Evolutionary conservation across 2,797 vertebrate genomes (phyloP), one percentile per base, ranked within the genome.

Genomic region (Sparidentex hasta): DNA sequence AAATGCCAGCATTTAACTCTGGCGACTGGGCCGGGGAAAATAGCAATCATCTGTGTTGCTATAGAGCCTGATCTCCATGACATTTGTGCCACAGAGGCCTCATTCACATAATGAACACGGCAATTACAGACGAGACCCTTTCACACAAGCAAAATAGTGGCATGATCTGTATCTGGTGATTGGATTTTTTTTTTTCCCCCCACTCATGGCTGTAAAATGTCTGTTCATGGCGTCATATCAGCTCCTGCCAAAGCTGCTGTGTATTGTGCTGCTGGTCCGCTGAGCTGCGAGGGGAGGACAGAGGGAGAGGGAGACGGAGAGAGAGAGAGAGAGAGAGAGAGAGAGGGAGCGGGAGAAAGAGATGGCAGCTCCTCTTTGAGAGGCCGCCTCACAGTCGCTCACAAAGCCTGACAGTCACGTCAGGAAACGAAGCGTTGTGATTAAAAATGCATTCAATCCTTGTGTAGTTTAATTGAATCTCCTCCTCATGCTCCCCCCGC

Each of bases 401-500:
- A 91, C 86, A 92, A 90, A 91, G 77, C 71, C 86, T 87, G 88
- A 83, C 87, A 86, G 87, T 85, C 85, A 90, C 71, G 47, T 89
- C 83, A 87, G 89, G 87, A 90, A 92, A 89, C 71, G 77, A 85
- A 84, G 89, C 72, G 25, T 29, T 46, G 12, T 87, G 83, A 93
- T 94, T 94, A 94, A 93, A 94, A 92, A 94, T 93, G 90, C 90
- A 93, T 94, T 90, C 71, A 62, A 18, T 89, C 86, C 84, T 73
- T 88, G 81, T 92, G 86, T 92, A 87, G 84, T 90, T 87, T 92
- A 92, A 94, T 94, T 94, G 88, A 92, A 91, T 92, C 90, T 87
- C 90, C 87, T 84, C 85, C 89, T 88, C 38, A 0, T 65, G 63
- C 80, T 63, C 65, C 67, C 67, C 33, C 70, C 25, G 63, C 76